These are phyloP conservation scores for Denticeps clupeoides DNA, from an alignment of 2,797 vertebrate species.

Conservation along the genomic window DNA sequence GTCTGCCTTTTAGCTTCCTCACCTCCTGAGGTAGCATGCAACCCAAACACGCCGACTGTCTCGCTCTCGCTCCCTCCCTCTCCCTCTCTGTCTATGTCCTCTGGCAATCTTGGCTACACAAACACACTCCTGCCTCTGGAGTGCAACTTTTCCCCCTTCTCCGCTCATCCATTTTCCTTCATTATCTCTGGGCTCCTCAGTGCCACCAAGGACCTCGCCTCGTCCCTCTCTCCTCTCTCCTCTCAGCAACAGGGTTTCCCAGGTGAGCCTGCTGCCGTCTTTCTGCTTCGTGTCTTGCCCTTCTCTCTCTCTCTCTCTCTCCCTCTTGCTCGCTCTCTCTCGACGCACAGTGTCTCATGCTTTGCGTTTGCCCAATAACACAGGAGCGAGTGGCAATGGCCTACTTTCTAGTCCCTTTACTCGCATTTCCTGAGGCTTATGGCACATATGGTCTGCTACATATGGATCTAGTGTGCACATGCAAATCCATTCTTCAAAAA, in stretches of 20 bases:
- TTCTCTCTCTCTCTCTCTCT: conserved; percentile 1
- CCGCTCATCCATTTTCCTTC: conserved; percentile 47
- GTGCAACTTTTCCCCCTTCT: conserved; percentile 42
- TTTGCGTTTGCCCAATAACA: too few species aligned
- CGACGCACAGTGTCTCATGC: background rate
- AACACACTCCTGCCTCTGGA: conserved; percentile 34
- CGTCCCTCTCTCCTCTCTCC: conserved; percentile 33
- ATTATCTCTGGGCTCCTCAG: conserved; percentile 43
- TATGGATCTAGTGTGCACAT: too few species aligned
- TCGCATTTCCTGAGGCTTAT: too few species aligned
- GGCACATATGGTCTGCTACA: too few species aligned
- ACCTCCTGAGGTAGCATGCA: too few species aligned
- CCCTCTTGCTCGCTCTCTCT: conserved; percentile 7
- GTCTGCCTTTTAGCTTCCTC: too few species aligned
- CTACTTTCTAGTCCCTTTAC: too few species aligned
- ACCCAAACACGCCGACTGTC: too few species aligned
- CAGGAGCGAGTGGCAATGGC: too few species aligned
- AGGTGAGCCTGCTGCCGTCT: conserved; percentile 46
- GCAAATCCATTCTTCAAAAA: too few species aligned
- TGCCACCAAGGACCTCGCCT: conserved; percentile 59
- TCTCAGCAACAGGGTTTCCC: conserved; percentile 54
- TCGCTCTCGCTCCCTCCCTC: background rate
- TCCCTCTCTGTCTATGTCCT: conserved; percentile 11
- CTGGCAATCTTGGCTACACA: conserved; percentile 20
- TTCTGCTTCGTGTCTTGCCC: conserved; percentile 7